Evolutionary conservation across 2,888 invertebrate genomes (phyloP), one percentile per base, ranked within the genome.

Genomic region (Sarcophaga caerulescens): DNA sequence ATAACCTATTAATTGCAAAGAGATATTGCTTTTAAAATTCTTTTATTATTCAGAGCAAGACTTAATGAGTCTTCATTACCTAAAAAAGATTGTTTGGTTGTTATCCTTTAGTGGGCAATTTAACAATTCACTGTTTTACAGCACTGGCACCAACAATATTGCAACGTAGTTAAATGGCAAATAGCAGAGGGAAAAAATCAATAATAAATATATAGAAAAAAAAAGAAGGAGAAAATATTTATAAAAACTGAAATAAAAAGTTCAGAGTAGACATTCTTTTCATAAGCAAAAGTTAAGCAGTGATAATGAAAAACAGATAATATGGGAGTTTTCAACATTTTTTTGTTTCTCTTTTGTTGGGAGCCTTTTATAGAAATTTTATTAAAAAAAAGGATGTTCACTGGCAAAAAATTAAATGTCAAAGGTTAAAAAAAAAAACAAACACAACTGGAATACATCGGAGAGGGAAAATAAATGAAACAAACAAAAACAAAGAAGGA

Each of bases 221-320:
- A 47, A 69, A 25, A 23, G n/a, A 6, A 52, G 12, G 21, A 25
- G 23, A 69, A 25, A 45, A 69, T 60, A 47, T 59, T 2, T 60
- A 47, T 62, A 68, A 81, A 82, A 6, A 76, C 52, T 82, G 70
- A 77, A 79, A 75, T 65, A 84, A 79, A 79, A 84, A 84, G 69
- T 84, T 84, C 84, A 84, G 2, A 35, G 74, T 79, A 84, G 84
- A 84, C 79, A 80, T 80, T 79, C 79, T 79, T 79, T 84, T 75
- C 70, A 80, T 60, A 75, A 80, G 75, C 75, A 65, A 70, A 79
- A 17, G 74, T 84, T 84, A 84, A 80, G 66, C 84, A 84, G 84
- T 80, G 84, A 84, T 84, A 84, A 84, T 84, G 84, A 84, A 84
- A 84, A 84, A 70, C 79, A 75, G 79, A 84, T 79, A 84, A 70